These are phyloP conservation scores for Nemoura dubitans DNA, from an alignment of 2,888 invertebrate genomes.

Conservation along the genomic window DNA sequence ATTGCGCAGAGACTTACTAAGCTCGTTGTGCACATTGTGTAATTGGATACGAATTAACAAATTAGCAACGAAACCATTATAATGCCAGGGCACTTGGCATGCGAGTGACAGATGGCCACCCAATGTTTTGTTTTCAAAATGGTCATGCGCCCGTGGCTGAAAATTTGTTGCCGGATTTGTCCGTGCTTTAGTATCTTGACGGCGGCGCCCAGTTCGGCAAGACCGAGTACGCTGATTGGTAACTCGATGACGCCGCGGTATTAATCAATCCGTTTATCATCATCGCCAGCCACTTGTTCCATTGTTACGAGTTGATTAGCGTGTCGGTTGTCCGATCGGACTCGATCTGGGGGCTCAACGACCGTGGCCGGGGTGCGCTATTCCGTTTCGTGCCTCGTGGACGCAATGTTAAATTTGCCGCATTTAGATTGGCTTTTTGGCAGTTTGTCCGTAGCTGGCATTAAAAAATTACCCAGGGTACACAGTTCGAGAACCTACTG, in stretches of 20 bases:
- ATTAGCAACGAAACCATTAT: background rate
- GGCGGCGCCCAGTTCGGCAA: no score
- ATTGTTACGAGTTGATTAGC: background rate
- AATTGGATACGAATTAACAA: background rate
- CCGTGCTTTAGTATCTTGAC: no score
- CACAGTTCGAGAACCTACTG: no score
- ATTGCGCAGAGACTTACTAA: background rate
- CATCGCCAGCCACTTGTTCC: background rate
- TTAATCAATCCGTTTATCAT: slow-evolving; percentile 7
- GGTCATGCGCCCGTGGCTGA: no score
- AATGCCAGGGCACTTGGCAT: background rate
- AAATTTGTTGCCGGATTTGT: no score
- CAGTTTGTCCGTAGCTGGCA: no score
- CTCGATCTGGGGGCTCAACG: background rate
- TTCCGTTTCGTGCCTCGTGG: no score
- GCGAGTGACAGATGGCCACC: background rate
- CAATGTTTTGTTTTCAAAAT: no score
- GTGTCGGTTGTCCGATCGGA: background rate
- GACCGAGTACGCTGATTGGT: background rate
- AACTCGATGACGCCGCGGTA: background rate
- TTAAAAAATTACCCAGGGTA: no score
- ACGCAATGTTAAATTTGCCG: no score
- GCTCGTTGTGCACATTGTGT: background rate
- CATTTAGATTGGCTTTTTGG: no score
- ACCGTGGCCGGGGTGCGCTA: background rate